These are phyloP conservation scores for Drosophila willistoni DNA, from an alignment of 1,140 invertebrate genomes.

Conservation along the genomic window DNA sequence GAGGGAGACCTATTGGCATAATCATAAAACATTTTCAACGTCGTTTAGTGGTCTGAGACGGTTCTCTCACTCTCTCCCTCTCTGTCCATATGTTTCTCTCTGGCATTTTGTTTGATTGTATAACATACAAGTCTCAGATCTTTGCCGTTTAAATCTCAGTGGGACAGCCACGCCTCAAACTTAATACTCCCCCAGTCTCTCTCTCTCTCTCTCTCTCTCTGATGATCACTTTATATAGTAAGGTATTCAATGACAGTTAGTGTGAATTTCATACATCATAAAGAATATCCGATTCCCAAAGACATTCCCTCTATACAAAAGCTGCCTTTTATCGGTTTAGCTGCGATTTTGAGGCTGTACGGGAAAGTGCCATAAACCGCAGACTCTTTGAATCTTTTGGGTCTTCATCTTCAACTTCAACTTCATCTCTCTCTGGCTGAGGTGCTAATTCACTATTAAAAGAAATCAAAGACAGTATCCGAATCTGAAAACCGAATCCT, in stretches of 20 bases:
- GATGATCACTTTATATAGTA: constrained; percentile 72
- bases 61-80: background rate
- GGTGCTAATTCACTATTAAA: constrained; percentile 81
- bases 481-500: constrained; percentile 30
- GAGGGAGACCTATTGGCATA: constrained; percentile 39
- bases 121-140: constrained; percentile 35
- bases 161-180: background rate
- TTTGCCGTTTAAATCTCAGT: constrained; percentile 29
- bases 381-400: constrained; percentile 3
- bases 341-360: constrained; percentile 11
- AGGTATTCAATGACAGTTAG: constrained; percentile 71
- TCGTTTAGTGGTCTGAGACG: constrained; percentile 41
- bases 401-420: background rate
- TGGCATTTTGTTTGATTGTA: constrained; percentile 12
- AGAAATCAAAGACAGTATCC: constrained; percentile 63
- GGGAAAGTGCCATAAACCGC: constrained; percentile 62
- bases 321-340: constrained; percentile 63
- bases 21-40: constrained; percentile 61
- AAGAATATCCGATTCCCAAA: constrained; percentile 41
- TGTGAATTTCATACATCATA: constrained; percentile 79
- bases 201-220: constrained; percentile 18
- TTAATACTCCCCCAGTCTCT: background rate
- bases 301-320: constrained; percentile 59
- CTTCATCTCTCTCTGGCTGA: constrained; percentile 29
- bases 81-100: background rate